A percentile compares a stretch with the other conserved stretches of the same genome.
Evolutionary conservation across 1,140 invertebrate species (phyloP).

Genomic region (Aphis craccivora): DNA sequence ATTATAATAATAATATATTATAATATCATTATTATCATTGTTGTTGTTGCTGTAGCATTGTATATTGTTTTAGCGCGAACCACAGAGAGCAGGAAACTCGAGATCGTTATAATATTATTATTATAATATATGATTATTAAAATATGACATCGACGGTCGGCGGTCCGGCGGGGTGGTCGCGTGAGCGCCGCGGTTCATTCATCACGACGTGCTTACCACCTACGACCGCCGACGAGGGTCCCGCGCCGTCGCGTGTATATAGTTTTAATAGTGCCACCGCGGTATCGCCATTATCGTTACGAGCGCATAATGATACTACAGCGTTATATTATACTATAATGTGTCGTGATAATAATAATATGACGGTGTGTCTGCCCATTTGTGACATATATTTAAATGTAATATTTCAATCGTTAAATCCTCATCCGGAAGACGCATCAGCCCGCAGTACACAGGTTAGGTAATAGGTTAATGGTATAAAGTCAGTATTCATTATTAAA

Average conservation of each 20-base stretch:
- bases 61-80: neutral
- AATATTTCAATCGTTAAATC: neutral
- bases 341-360: too few species aligned
- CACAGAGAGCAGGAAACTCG: neutral
- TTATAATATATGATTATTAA: neutral
- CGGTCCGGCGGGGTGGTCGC: neutral
- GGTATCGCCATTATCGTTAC: neutral
- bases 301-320: neutral
- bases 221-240: neutral
- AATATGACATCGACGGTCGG: neutral
- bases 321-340: neutral
- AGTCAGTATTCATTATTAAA: too few species aligned
- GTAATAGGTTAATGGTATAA: too few species aligned
- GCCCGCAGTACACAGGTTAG: neutral
- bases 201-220: neutral
- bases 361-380: too few species aligned
- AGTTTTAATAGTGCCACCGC: neutral
- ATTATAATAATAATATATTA: neutral
- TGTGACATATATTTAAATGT: neutral
- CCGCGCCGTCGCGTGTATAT: neutral
- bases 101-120: neutral
- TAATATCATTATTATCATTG: neutral
- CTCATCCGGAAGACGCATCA: neutral
- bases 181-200: neutral
- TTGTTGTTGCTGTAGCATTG: neutral